Evolutionary conservation across 2,888 invertebrate species (phyloP).

Genomic region (Mongoloraphidia duomilia): DNA sequence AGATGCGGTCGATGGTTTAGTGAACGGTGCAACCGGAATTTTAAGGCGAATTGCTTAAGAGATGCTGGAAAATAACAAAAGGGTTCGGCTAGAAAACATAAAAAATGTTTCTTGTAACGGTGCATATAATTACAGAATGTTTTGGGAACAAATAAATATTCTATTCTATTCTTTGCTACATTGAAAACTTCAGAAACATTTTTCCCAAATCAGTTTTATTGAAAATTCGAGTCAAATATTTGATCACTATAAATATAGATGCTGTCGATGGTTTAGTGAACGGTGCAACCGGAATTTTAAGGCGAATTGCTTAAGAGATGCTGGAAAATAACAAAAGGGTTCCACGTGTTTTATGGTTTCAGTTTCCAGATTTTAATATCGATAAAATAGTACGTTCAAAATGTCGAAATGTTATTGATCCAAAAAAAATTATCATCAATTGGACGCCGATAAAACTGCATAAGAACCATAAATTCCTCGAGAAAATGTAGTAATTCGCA

Average conservation of each 20-base stretch:
- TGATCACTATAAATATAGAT: slow-evolving; percentile 15
- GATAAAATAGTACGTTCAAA: neutral
- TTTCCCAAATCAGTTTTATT: slow-evolving; percentile 10
- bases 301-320: neutral
- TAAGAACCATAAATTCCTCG: slow-evolving; percentile 2
- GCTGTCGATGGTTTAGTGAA: slow-evolving; percentile 14
- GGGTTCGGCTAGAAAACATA: neutral
- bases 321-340: neutral
- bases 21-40: too few relatives aligned
- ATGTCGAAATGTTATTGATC: neutral
- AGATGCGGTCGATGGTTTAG: too few relatives aligned
- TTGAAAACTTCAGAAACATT: slow-evolving; percentile 1
- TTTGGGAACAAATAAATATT: neutral
- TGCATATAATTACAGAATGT: too few relatives aligned
- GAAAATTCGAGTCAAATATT: slow-evolving; percentile 16
- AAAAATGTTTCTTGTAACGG: too few relatives aligned
- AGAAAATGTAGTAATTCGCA: slow-evolving; percentile 3
- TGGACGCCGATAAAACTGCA: neutral
- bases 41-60: too few relatives aligned
- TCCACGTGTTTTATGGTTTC: slow-evolving; percentile 4
- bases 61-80: too few relatives aligned
- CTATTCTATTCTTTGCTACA: neutral
- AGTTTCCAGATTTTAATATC: slow-evolving; percentile 2
- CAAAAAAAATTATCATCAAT: neutral
- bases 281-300: too few relatives aligned